Conservation (phyloP, 2,888 invertebrate species). For the Diaphora mendica region DNA sequence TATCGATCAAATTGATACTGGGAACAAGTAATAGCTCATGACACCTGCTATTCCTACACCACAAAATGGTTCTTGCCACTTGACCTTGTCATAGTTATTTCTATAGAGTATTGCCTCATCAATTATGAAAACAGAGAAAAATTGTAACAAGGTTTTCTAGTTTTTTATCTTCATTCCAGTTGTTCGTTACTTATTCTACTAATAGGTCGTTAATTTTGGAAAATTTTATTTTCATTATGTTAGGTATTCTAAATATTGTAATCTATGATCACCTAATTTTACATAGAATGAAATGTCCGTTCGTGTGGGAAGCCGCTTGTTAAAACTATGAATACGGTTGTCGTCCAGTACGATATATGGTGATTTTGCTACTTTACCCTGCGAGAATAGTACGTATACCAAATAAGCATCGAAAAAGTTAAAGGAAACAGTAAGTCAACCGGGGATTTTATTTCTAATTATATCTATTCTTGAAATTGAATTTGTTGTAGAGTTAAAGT, state of each 20-base stretch:
- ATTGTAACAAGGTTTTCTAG: slow-evolving; percentile 42
- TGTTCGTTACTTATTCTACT: neutral
- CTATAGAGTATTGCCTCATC: neutral
- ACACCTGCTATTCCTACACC: slow-evolving; percentile 50
- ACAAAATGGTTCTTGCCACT: slow-evolving; percentile 25
- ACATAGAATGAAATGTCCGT: neutral
- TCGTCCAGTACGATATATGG: neutral
- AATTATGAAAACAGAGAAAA: slow-evolving; percentile 25
- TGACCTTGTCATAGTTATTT: slow-evolving; percentile 33
- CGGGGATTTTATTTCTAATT: neutral
- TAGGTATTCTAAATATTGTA: neutral
- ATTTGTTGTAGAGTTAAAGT: neutral
- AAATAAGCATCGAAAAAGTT: too few species aligned
- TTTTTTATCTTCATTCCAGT: slow-evolving; percentile 43
- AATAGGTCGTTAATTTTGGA: neutral
- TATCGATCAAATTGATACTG: slow-evolving; percentile 66
- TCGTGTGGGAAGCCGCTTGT: neutral
- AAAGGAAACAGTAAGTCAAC: neutral
- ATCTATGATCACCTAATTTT: neutral
- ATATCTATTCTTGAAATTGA: neutral
- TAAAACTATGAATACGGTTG: neutral
- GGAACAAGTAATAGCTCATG: slow-evolving; percentile 58
- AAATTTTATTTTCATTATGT: neutral
- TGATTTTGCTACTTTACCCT: too few species aligned
- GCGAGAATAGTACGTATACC: too few species aligned